Evolutionary conservation across 2,797 vertebrate genomes (phyloP).

Genomic region (Harpagifer antarcticus): DNA sequence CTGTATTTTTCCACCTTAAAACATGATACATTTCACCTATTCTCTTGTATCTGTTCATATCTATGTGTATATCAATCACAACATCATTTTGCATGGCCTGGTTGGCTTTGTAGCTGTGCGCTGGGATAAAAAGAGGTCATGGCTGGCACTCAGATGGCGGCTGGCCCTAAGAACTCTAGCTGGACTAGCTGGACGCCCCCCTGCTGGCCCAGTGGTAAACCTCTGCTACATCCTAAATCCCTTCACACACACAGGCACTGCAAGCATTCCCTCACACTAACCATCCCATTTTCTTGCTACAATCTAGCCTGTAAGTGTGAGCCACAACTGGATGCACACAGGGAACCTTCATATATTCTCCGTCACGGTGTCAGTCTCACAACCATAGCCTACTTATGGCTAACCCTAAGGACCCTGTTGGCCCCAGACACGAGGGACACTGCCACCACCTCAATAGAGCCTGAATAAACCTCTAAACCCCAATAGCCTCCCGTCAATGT

Average conservation of each 20-base stretch:
- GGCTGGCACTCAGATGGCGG: slow-evolving; percentile 70
- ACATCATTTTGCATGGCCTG: slow-evolving; percentile 63
- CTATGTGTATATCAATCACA: slow-evolving; percentile 48
- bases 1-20: background rate
- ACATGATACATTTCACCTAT: background rate
- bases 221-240: slow-evolving; percentile 55
- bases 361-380: slow-evolving; percentile 17
- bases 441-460: slow-evolving; percentile 65
- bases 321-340: slow-evolving; percentile 11
- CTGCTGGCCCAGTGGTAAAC: slow-evolving; percentile 52
- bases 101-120: slow-evolving; percentile 64
- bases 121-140: slow-evolving; percentile 76
- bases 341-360: slow-evolving; percentile 23
- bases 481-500: slow-evolving; percentile 56
- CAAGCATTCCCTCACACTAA: slow-evolving; percentile 17
- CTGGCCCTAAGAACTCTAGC: slow-evolving; percentile 65
- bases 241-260: slow-evolving; percentile 19
- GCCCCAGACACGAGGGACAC: slow-evolving; percentile 50
- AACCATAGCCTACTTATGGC: slow-evolving; percentile 55
- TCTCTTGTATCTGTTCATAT: slow-evolving; percentile 19
- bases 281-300: slow-evolving; percentile 1
- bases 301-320: slow-evolving; percentile 2
- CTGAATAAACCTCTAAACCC: slow-evolving; percentile 69
- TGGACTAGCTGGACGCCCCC: slow-evolving; percentile 59
- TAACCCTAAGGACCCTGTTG: slow-evolving; percentile 58